Base-by-base conservation (phyloP, 2,888 invertebrate genomes). In the Phymatocera aterrima region DNA sequence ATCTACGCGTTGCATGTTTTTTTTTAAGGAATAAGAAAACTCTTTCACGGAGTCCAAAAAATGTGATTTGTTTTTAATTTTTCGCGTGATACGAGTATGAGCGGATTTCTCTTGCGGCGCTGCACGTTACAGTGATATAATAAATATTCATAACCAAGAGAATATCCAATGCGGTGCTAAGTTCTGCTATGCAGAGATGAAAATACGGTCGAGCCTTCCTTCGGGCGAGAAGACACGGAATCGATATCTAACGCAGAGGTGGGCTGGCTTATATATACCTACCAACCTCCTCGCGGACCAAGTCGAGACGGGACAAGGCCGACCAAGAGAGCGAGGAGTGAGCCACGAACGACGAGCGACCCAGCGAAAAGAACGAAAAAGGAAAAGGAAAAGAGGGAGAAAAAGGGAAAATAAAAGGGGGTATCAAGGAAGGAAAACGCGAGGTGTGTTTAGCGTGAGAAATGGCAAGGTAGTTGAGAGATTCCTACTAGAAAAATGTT, bases 201-300 rank as follows among this genome's bases (percentile, higher is more conserved):
- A 78, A 74, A 72, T 74, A 60, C 78, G 74, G 54, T 74, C 60
- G 43, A 75, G 57, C 68, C 61, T 28, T 40, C 68, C 61, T 28
- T 40, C 43, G 72, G 37, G 61, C 78, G 68, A 74, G 78, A 74
- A 78, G 70, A 78, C 57, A 37, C 60, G 74, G 70, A 78, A 78
- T 78, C 78, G 78, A 78, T 78, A 78, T 48, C 77, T 81, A 79
- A 77, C 65, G 57, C 68, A 80, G 24, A 21, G 31, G 28, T 72
- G 31, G 51, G 51, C n/a, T 48, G n/a, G n/a, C n/a, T n/a, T n/a
- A n/a, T n/a, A n/a, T 51, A 18, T 24, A 12, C 43, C 51, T 37
- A n/a, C n/a, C n/a, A n/a, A n/a, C n/a, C n/a, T n/a, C n/a, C 34
- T n/a, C 72, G 72, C 51, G 51, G 51, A 51, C 72, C 18, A 51